These are phyloP conservation scores for Whitmania pigra DNA, from an alignment of 1,140 invertebrate genomes.

Conservation along the genomic window DNA sequence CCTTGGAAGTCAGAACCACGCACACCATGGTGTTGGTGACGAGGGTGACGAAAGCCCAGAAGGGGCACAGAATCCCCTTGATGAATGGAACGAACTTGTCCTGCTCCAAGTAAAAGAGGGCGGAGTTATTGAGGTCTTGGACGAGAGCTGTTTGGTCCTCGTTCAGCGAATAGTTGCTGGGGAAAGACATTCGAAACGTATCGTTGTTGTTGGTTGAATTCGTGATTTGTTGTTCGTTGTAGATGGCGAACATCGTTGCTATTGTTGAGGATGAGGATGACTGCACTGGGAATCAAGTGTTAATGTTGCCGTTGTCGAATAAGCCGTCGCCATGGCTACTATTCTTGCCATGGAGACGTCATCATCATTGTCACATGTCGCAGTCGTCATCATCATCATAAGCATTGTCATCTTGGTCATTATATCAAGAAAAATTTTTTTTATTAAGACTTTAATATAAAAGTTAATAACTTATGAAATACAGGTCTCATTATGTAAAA, in stretches of 20 bases:
- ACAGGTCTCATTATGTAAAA: no score
- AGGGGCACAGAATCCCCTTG: neutral
- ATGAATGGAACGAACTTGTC: neutral
- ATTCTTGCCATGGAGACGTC: neutral
- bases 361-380: neutral
- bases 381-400: neutral
- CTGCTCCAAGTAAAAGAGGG: neutral
- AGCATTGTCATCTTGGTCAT: neutral
- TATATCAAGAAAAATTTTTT: no score
- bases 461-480: no score
- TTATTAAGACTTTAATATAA: no score
- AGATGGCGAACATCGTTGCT: neutral
- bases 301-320: neutral
- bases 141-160: neutral
- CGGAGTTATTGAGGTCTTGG: no score
- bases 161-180: neutral
- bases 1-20: slow-evolving; percentile 4
- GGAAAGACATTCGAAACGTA: no score
- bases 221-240: no score
- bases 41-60: neutral
- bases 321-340: neutral
- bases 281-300: neutral
- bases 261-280: neutral
- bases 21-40: slow-evolving; percentile 9
- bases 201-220: no score